Evolutionary conservation across 2,888 invertebrate genomes (phyloP), one percentile per base, ranked within the genome.

Genomic region (Cheilosia vulpina): DNA sequence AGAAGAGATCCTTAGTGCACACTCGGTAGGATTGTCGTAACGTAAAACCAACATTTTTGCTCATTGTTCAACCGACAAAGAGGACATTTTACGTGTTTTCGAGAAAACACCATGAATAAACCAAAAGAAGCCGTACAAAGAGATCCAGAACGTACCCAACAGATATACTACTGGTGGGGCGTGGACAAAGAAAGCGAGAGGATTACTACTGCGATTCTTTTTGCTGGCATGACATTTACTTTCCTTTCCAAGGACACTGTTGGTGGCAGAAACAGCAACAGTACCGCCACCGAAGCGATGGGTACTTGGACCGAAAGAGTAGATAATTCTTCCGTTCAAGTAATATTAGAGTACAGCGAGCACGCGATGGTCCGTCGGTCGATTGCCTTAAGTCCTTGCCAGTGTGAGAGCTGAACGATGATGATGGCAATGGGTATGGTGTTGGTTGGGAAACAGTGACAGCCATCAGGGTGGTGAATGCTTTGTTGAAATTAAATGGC

Each of bases 401-500:
- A 60, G 52, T 55, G 43, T 55, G 55, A 53, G 53, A 43, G 57
- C 43, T 55, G 47, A 27, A 55, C 41, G 47, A 72, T 41, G 31
- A 47, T 55, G 43, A 55, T 62, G 77, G 21, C 27, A 38, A 55
- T 45, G 78, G 21, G 38, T 13, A n/a, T 11, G n/a, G n/a, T 19
- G 13, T 15, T 17, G 19, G 3, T 13, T 17, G 19, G 9, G 17
- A 58, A 24, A 21, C 58, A 27, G 4, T 6, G 41, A 52, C 15
- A 41, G 47, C 57, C n/a, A n/a, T n/a, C 24, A 31, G 52, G 62
- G 34, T 55, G 38, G 60, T 58, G 19, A 41, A 43, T 60, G 50
- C 72, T 85, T 80, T 75, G 77, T 79, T 84, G 57, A 71, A 84
- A 84, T 84, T 84, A 84, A 84, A 84, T 75, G 83, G 75, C 75